Base-by-base conservation (phyloP, 1,140 invertebrate species). In the Protaetia brevitarsis region DNA sequence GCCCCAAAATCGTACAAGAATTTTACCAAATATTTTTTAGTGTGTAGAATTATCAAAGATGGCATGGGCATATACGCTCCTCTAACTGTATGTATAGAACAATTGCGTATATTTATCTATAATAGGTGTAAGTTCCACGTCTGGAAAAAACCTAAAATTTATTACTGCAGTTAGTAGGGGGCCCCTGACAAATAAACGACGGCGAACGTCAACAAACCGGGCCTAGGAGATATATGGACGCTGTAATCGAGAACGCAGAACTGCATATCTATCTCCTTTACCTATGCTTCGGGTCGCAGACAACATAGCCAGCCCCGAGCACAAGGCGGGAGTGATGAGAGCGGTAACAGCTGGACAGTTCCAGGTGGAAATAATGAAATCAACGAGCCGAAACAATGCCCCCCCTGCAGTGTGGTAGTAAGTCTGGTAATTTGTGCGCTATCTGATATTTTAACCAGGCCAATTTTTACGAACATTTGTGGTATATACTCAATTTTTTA, bases 291-390 rank as follows among this genome's bases (percentile, higher is more conserved):
- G n/a, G n/a, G n/a, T n/a, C n/a, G n/a, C n/a, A n/a, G n/a, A n/a
- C n/a, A n/a, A n/a, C n/a, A n/a, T n/a, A n/a, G n/a, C n/a, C n/a
- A 69, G 60, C 68, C 66, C 36, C 63, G 66, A 71, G 69, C 19
- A n/a, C 66, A 69, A 73, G 62, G 66, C 64, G 72, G 71, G 71
- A 70, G 74, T 74, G 74, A 73, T 73, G 71, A 64, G 71, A 75
- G 65, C 68, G 65, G 67, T 68, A 75, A 73, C 74, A 75, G 74
- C 74, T 75, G 74, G 74, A 68, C 70, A 67, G 63, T 71, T 74
- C 74, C 74, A 75, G 74, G 74, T 75, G 74, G 74, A 75, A 70
- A 75, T 75, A 75, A 75, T 75, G 74, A 75, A 75, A 75, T 75
- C 74, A 75, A 75, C 74, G 74, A 74, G 71, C 74, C 72, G 74